Evolutionary conservation across 2,888 invertebrate species (phyloP).

Genomic region (Maniola hyperantus): DNA sequence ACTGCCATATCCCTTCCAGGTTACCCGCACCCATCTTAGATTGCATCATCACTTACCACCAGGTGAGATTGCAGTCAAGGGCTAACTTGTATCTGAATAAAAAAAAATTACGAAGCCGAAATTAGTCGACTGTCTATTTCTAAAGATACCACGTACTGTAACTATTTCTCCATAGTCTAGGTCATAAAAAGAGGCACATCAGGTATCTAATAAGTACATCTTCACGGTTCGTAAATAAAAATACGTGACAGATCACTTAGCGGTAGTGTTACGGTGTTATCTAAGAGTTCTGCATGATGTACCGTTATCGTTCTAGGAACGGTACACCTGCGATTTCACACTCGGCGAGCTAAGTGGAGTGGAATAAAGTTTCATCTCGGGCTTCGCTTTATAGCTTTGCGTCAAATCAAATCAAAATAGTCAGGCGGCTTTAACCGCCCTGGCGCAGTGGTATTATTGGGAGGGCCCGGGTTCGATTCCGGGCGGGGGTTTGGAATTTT

Average conservation of each 20-base stretch:
- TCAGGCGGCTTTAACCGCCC: neutral
- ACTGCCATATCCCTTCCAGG: no score
- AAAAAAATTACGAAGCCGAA: no score
- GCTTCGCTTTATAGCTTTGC: neutral
- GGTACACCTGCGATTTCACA: slow-evolving; percentile 37
- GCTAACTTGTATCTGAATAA: no score
- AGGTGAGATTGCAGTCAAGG: no score
- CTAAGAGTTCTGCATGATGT: slow-evolving; percentile 25
- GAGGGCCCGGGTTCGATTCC: no score
- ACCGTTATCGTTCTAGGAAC: slow-evolving; percentile 32
- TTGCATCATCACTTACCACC: no score
- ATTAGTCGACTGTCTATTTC: no score
- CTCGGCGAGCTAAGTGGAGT: slow-evolving; percentile 27
- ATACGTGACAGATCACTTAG: slow-evolving; percentile 26
- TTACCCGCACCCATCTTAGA: no score
- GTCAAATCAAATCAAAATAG: neutral
- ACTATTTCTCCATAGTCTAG: no score
- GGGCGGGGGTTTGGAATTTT: no score
- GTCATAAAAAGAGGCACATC: neutral
- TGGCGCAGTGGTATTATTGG: no score
- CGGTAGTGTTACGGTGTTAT: slow-evolving; percentile 21
- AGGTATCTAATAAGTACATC: slow-evolving; percentile 7
- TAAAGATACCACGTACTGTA: no score
- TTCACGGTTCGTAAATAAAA: slow-evolving; percentile 18
- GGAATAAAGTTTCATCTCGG: slow-evolving; percentile 7